Evolutionary conservation across 2,113 vertebrate genomes (phyloP), one percentile per base, ranked within the genome.

Genomic region (Larimichthys polyactis): DNA sequence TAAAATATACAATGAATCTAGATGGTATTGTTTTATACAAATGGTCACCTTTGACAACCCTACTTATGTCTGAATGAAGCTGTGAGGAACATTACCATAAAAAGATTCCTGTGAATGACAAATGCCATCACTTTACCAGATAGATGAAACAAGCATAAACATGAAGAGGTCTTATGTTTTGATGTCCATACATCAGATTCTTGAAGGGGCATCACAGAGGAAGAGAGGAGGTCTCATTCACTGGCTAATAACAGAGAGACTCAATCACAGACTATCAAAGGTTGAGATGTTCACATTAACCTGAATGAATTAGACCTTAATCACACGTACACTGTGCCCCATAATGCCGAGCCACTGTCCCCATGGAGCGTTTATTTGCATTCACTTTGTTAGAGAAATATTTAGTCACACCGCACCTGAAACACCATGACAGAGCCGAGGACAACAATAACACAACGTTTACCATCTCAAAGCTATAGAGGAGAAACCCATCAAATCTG

Each of bases 401-500:
- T 43, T 11, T 11, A 57, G 5, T 49, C 11, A 22, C 49, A 64
- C 11, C 2, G n/a, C 52, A 71, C 24, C 11, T 40, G 51, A 40
- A 36, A 65, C 40, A 36, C 48, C 55, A 16, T 19, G 19, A 64
- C 4, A 44, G 24, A 24, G 3, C 36, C 32, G 43, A 69, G 15
- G 27, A 20, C 57, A 64, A 43, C 9, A 27, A 36, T 8, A 16
- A 40, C 20, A 70, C 63, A 52, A 3, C 52, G 12, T 68, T n/a
- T 10, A 59, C 9, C 60, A 27, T 44, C 20, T 54, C 44, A 68
- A 69, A 57, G 15, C 51, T 40, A 3, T 2, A 43, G 44, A 52
- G 62, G 17, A 63, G 40, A 76, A 73, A 60, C 65, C 51, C 43
- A 57, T 78, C 54, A 77, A 77, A 76, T 79, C 36, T 20, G 29